Base-by-base conservation (phyloP, 2,113 vertebrate species). In the Eurypyga helias region DNA sequence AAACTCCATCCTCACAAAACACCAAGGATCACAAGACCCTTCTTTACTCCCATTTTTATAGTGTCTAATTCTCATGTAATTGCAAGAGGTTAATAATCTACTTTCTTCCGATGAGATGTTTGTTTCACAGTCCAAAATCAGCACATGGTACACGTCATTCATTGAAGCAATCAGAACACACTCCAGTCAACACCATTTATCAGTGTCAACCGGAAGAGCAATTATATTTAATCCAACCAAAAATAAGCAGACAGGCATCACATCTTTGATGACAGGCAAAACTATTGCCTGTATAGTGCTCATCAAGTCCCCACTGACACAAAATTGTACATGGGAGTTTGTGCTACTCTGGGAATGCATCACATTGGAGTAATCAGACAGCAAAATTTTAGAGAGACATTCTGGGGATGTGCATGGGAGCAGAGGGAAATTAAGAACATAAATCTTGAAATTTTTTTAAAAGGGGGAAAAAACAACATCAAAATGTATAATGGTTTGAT, bases 171-270 rank as follows among this genome's bases (percentile, higher is more conserved):
- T 91, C 98, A 96, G 65, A 97, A 92, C 71, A n/a, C 55, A 69
- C 79, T 96, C 92, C 91, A 97, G 94, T 96, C 95, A 97, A 93
- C 87, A 88, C 81, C 96, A 96, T 97, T 97, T 97, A 98, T 98
- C 98, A 98, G 83, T 93, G 97, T 98, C 98, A 97, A 89, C 96
- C 61, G 4, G 11, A 88, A 83, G 94, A 98, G 97, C 96, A 98
- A 98, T 98, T 98, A 96, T 75, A 96, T 88, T 93, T 95, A 82
- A 96, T 64, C 89, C 93, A 85, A 97, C 87, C 91, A 92, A 92
- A 98, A 98, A 95, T 71, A 98, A 94, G 96, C 87, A 97, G 96
- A 80, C 34, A 97, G 72, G 87, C 89, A 76, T 93, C 95, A 70
- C 65, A 60, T 7, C 65, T 43, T 71, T 78, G 93, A 88, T 87